These are phyloP conservation scores for Smithornis capensis DNA, from an alignment of 2,113 vertebrate genomes.

Conservation along the genomic window DNA sequence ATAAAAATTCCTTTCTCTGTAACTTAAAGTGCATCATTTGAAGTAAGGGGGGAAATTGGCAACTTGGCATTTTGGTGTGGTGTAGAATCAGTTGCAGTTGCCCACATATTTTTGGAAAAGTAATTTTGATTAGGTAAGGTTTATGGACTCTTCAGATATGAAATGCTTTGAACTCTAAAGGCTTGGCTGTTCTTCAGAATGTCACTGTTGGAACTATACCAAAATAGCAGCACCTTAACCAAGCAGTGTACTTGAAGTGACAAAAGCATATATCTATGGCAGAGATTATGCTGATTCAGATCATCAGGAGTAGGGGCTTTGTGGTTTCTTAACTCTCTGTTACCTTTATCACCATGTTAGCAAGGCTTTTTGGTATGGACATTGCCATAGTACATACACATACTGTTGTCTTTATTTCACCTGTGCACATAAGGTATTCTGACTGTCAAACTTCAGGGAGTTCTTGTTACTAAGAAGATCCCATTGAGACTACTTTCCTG, in stretches of 20 bases:
- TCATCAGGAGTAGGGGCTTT: not conserved
- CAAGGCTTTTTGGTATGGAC: not conserved
- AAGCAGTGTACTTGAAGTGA: not conserved
- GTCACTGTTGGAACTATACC: not conserved
- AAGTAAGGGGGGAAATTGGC: not conserved
- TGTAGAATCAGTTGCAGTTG: not conserved
- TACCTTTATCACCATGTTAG: not conserved
- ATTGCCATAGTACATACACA: not conserved
- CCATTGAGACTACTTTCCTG: not conserved
- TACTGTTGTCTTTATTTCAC: not conserved
- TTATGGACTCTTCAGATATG: not conserved
- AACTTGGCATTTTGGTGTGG: not conserved
- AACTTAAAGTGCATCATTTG: not conserved
- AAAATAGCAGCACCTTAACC: not conserved
- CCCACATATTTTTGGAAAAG: not conserved
- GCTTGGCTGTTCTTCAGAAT: not conserved
- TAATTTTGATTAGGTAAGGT: not conserved
- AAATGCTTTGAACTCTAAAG: not conserved
- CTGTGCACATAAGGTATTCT: not conserved
- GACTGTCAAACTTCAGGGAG: not conserved
- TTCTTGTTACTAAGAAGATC: not conserved
- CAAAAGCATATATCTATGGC: not conserved
- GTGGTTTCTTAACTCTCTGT: not conserved
- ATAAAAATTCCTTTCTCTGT: not conserved
- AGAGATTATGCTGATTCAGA: not conserved